Evolutionary conservation across 2,797 vertebrate genomes (phyloP).

Genomic region (Triplophysa yarkandensis): DNA sequence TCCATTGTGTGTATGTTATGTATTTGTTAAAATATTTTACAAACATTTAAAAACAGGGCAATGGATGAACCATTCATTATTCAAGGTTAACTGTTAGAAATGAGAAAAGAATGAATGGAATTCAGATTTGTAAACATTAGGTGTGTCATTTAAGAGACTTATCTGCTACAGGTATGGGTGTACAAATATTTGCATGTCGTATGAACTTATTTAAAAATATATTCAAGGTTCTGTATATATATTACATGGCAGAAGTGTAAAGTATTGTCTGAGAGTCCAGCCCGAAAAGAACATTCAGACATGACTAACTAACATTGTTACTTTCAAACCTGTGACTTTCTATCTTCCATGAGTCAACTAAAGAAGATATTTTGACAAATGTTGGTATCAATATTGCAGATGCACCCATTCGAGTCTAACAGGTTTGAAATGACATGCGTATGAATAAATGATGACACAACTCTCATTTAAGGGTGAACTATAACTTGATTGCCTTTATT

Average conservation of each 20-base stretch:
- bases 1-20: background rate
- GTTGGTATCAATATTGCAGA: no score
- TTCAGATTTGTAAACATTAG: slow-evolving; percentile 23
- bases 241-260: background rate
- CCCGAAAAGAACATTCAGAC: no score
- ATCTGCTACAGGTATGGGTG: background rate
- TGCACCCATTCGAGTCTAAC: no score
- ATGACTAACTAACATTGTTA: no score
- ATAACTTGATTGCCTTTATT: no score
- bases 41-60: background rate
- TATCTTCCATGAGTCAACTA: no score
- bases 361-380: no score
- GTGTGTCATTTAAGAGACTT: slow-evolving; percentile 39
- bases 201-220: background rate
- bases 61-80: background rate
- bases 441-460: no score
- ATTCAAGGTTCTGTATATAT: background rate
- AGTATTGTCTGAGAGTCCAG: no score
- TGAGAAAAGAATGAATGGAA: slow-evolving; percentile 6
- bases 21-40: background rate
- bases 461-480: no score
- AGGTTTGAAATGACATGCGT: no score
- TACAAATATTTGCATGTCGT: slow-evolving; percentile 23
- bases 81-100: background rate
- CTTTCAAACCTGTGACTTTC: no score